Conservation (phyloP, 30 jellyfish, hydroid and myxozoan species). For the Cassiopea andromeda region DNA sequence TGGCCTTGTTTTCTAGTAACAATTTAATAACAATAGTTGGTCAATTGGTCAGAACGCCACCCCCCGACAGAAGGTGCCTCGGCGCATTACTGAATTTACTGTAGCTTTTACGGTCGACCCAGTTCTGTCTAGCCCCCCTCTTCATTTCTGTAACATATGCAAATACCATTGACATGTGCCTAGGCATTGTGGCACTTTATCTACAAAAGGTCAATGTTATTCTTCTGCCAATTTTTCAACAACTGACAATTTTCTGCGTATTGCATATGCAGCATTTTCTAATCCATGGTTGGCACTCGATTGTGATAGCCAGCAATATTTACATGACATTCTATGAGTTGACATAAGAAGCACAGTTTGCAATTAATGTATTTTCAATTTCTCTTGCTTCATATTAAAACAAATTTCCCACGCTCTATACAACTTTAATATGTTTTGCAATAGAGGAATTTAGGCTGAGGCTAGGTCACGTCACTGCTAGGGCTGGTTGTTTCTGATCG, state of each 20-base stretch:
- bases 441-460: background rate
- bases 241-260: background rate
- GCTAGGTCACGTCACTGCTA: background rate
- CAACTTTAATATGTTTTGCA: background rate
- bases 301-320: background rate
- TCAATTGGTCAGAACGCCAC: too few relatives aligned
- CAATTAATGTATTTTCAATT: slow-evolving; percentile 6
- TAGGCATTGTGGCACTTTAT: background rate
- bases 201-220: background rate
- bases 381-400: background rate
- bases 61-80: too few relatives aligned
- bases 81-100: too few relatives aligned
- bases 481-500: too few relatives aligned
- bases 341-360: slow-evolving; percentile 18
- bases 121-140: background rate
- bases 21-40: too few relatives aligned
- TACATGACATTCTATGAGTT: background rate
- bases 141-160: background rate
- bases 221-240: background rate
- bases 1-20: too few relatives aligned
- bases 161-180: background rate
- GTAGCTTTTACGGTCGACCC: background rate
- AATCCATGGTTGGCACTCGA: background rate
- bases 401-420: slow-evolving; percentile 5
- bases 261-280: background rate